A percentile compares a stretch with the other conserved stretches of the same genome.
Evolutionary conservation across 2,888 invertebrate species (phyloP).

Genomic region (Nebria salina): DNA sequence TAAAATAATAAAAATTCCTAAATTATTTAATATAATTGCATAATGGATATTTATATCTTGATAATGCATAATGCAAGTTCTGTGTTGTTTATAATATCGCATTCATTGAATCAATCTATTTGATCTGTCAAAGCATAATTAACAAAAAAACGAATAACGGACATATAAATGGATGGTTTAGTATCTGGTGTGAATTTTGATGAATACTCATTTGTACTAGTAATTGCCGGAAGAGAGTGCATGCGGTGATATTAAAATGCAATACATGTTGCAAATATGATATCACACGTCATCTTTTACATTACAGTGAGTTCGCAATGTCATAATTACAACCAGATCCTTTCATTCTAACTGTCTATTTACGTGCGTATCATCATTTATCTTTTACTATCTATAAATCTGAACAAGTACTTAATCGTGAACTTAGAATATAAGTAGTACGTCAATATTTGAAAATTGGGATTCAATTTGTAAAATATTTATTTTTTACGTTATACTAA

Average conservation of each 20-base stretch:
- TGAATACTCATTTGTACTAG: constrained; percentile 33
- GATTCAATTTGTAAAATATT: no score
- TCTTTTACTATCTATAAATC: neutral
- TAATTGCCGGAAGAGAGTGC: constrained; percentile 37
- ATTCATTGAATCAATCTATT: constrained; percentile 1
- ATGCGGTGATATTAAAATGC: constrained; percentile 28
- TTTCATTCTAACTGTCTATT: constrained; percentile 19
- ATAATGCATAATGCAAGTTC: neutral
- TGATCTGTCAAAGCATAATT: neutral
- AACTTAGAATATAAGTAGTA: neutral
- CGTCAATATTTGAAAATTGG: no score
- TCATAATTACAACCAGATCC: constrained; percentile 35
- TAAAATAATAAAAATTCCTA: no score
- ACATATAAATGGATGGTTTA: neutral
- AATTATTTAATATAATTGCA: no score
- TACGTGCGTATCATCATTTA: neutral
- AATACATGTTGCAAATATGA: constrained; percentile 34
- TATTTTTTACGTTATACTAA: no score
- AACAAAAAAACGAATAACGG: neutral
- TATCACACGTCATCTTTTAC: constrained; percentile 31
- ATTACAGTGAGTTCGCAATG: constrained; percentile 33
- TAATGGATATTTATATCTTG: neutral
- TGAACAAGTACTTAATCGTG: neutral
- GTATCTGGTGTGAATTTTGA: constrained; percentile 15
- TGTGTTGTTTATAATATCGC: neutral